These are phyloP conservation scores for Phoebastria nigripes DNA, from an alignment of 2,797 vertebrate species.

Conservation along the genomic window DNA sequence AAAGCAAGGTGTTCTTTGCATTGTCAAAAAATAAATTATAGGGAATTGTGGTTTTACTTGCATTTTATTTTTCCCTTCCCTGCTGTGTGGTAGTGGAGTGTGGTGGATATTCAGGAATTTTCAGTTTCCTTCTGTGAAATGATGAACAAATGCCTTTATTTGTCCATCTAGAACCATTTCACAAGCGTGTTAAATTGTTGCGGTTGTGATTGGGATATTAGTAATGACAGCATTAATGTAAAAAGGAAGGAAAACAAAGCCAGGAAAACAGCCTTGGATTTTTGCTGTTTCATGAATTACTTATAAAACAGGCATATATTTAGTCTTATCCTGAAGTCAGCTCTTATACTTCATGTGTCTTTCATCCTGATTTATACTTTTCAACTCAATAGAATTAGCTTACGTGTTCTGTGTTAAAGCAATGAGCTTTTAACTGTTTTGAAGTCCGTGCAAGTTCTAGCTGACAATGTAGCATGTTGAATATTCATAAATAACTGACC, in stretches of 20 bases:
- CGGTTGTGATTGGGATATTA: background rate
- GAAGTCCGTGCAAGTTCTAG: background rate
- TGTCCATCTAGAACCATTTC: background rate
- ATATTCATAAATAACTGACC: background rate
- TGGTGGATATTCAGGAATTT: background rate
- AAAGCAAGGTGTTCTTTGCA: background rate
- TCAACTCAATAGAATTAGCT: background rate
- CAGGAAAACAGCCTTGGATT: background rate
- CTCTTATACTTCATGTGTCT: background rate
- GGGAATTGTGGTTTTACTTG: background rate
- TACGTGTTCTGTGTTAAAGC: background rate
- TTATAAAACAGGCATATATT: background rate
- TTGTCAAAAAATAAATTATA: background rate
- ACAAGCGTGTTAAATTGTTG: background rate
- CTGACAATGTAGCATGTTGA: background rate
- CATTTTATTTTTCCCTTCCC: background rate
- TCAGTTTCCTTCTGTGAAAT: background rate
- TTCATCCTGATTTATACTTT: background rate
- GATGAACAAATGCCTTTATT: background rate
- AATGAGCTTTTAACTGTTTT: background rate
- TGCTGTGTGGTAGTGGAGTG: background rate
- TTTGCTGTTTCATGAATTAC: background rate
- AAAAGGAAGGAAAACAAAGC: background rate
- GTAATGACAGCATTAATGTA: background rate
- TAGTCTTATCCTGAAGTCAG: background rate